Percentiles rank a stretch among this genome's conserved stretches.
These are phyloP conservation scores for Ceratothoa steindachneri DNA, from an alignment of 2,888 invertebrate genomes.

Conservation along the genomic window DNA sequence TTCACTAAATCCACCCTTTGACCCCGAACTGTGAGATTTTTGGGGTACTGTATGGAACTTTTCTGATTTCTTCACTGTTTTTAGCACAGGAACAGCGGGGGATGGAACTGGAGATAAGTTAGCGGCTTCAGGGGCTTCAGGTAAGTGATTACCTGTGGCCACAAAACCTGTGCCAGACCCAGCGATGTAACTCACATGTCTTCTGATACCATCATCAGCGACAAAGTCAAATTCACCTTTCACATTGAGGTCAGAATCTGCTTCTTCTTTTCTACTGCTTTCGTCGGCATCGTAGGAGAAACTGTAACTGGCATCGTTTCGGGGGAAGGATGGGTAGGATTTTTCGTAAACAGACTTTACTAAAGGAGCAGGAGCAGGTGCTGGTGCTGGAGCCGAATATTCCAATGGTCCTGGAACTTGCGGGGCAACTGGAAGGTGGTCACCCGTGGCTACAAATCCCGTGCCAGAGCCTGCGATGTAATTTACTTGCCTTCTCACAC, in stretches of 20 bases:
- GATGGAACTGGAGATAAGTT: background rate
- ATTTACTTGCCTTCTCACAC: conserved; percentile 32
- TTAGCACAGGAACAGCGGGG: background rate
- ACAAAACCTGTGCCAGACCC: conserved; percentile 41
- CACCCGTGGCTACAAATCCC: conserved; percentile 41
- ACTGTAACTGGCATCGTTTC: conserved; percentile 38
- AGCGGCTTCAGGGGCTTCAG: conserved; percentile 4
- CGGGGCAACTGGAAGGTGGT: conserved; percentile 35
- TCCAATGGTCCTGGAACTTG: conserved; percentile 12
- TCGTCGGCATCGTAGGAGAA: conserved; percentile 33
- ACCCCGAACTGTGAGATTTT: background rate
- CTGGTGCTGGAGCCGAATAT: background rate
- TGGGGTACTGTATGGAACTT: background rate
- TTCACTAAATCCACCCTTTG: no score
- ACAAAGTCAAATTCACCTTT: conserved; percentile 47
- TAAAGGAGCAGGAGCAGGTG: conserved; percentile 1
- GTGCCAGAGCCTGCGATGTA: conserved; percentile 44
- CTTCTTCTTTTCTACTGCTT: conserved; percentile 45
- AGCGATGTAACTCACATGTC: conserved; percentile 33
- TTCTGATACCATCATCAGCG: conserved; percentile 47
- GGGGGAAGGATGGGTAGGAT: background rate
- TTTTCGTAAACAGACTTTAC: conserved; percentile 19
- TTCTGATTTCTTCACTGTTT: background rate
- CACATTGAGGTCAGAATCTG: conserved; percentile 40
- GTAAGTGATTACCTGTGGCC: conserved; percentile 28